Conservation (phyloP, 2,113 vertebrate genomes). For the Pungitius pungitius region DNA sequence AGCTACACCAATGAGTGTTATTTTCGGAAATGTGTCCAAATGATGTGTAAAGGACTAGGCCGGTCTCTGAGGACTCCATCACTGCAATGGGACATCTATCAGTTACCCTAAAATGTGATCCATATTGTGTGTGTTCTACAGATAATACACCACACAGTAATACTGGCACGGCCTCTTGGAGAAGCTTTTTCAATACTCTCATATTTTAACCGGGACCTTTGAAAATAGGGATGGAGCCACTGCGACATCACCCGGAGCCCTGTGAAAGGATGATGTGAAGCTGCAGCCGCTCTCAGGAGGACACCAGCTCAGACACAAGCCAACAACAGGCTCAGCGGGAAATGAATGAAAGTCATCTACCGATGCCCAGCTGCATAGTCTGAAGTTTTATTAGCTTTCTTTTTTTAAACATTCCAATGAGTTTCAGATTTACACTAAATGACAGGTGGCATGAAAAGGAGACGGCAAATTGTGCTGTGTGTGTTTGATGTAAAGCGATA, state of each 20-base stretch:
- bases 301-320: not conserved
- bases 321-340: not conserved
- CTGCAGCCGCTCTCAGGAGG: not conserved
- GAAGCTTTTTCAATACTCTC: not conserved
- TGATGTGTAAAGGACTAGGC: slow-evolving; percentile 36
- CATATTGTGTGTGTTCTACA: not conserved
- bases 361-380: not conserved
- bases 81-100: slow-evolving; percentile 15
- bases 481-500: not conserved
- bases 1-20: not conserved
- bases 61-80: slow-evolving; percentile 7
- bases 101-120: slow-evolving; percentile 6
- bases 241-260: not conserved
- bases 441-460: slow-evolving; percentile 12
- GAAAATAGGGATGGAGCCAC: not conserved
- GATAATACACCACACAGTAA: not conserved
- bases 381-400: not conserved
- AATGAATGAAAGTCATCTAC: not conserved
- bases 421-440: not conserved
- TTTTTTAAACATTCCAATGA: slow-evolving; percentile 5
- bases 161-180: not conserved
- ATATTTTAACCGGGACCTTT: not conserved
- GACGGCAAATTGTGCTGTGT: not conserved
- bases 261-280: not conserved
- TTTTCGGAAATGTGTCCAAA: slow-evolving; percentile 31